Evolutionary conservation across 53 echinoderm and acorn worm species (phyloP).

Genomic region (Zoroaster sp.): DNA sequence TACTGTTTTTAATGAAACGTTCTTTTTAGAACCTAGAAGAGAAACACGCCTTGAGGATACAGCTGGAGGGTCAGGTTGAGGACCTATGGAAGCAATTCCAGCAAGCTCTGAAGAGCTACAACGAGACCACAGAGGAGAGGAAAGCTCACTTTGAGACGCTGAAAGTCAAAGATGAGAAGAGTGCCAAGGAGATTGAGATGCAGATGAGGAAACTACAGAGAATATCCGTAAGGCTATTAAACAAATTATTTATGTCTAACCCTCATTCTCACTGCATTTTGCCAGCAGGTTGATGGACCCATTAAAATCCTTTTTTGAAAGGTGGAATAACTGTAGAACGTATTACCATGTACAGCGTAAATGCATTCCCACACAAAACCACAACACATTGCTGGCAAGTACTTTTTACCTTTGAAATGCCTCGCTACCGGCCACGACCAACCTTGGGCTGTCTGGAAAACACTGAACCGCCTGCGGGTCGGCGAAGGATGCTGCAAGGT

Average conservation of each 20-base stretch:
- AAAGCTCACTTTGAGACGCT: slow-evolving; percentile 96
- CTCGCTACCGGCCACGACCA: too few relatives aligned
- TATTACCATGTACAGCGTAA: too few relatives aligned
- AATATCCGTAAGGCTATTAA: slow-evolving; percentile 80
- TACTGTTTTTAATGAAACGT: not conserved
- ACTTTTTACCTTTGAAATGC: too few relatives aligned
- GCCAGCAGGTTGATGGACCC: too few relatives aligned
- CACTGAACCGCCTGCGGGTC: too few relatives aligned
- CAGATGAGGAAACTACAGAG: slow-evolving; percentile 99
- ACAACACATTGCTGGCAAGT: too few relatives aligned
- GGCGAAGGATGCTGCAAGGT: too few relatives aligned
- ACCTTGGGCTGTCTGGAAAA: too few relatives aligned
- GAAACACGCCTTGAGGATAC: slow-evolving; percentile 94
- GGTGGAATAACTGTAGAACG: too few relatives aligned
- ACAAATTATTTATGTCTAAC: not conserved
- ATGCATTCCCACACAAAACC: too few relatives aligned
- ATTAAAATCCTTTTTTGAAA: too few relatives aligned
- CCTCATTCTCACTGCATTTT: too few relatives aligned
- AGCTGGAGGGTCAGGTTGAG: slow-evolving; percentile 97
- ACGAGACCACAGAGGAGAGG: slow-evolving; percentile 97
- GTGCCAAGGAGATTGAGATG: slow-evolving; percentile 98
- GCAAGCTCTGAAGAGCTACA: slow-evolving; percentile 96
- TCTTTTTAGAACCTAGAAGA: slow-evolving; percentile 87
- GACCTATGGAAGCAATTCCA: slow-evolving; percentile 99
- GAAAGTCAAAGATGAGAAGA: slow-evolving; percentile 95